Conservation (phyloP, 2,797 vertebrate genomes). For the Mormyrus hasselquistii region DNA sequence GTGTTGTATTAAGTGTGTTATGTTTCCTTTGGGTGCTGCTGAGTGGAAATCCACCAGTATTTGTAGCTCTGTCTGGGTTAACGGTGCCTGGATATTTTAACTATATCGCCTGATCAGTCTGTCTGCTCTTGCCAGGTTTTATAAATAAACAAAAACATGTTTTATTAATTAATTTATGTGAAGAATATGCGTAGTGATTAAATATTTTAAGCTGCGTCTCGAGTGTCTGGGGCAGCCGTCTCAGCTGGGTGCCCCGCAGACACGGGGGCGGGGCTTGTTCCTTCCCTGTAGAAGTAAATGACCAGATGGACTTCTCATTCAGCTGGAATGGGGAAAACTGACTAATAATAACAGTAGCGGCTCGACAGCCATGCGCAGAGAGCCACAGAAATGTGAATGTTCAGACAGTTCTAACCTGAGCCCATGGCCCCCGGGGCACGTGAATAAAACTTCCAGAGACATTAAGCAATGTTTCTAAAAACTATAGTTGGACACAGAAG, state of each 20-base stretch:
- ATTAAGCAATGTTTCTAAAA: background rate
- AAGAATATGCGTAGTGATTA: background rate
- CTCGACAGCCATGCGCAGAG: background rate
- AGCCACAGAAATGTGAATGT: background rate
- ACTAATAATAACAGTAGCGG: background rate
- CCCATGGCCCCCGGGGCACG: background rate
- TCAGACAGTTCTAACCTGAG: background rate
- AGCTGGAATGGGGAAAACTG: background rate
- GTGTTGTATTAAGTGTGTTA: background rate
- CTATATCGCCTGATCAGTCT: background rate
- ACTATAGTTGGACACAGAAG: background rate
- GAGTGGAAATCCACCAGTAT: background rate
- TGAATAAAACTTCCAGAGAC: background rate
- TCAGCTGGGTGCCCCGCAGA: background rate
- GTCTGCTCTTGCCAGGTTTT: background rate
- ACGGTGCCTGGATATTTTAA: background rate
- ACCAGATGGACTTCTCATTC: conserved; percentile 9
- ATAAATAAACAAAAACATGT: conserved; percentile 10
- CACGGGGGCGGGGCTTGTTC: background rate
- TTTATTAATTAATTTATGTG: conserved; percentile 12
- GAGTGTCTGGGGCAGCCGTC: background rate
- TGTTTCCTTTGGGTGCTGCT: background rate
- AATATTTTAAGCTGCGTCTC: background rate
- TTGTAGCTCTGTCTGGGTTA: background rate
- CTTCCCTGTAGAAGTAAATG: background rate